phyloP scores from a whole-genome alignment of 37 sponge, comb jelly and placozoan genomes.

The Bolinopsis microptera region DNA sequence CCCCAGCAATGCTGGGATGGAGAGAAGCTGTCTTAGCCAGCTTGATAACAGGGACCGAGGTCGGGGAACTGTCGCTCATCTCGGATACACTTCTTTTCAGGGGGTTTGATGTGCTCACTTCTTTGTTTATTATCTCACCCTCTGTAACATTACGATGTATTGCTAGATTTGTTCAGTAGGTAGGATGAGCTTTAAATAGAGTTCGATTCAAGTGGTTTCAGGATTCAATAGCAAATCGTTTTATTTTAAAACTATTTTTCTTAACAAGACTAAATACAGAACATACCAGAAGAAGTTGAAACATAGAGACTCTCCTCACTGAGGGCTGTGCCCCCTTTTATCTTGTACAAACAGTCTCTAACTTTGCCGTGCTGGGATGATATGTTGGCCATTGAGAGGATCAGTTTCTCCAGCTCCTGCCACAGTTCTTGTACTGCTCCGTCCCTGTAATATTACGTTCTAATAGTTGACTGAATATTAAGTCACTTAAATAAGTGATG shows the following conservation, averaged over 20 bases:
- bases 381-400: slow-evolving; percentile 50
- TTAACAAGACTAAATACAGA: background rate
- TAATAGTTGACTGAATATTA: too few species aligned
- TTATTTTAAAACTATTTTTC: too few species aligned
- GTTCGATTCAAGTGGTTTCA: too few species aligned
- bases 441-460: background rate
- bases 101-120: background rate
- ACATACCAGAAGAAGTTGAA: background rate
- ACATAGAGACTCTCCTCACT: slow-evolving; percentile 39
- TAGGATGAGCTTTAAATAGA: too few species aligned
- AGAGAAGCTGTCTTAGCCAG: background rate
- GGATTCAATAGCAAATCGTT: background rate
- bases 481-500: too few species aligned
- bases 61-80: background rate
- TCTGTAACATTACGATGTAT: too few species aligned
- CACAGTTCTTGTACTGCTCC: slow-evolving; percentile 53
- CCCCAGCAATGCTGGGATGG: slow-evolving; percentile 40
- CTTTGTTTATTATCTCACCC: background rate
- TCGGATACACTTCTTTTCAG: slow-evolving; percentile 28
- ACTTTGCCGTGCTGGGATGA: slow-evolving; percentile 64
- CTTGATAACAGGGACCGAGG: slow-evolving; percentile 1
- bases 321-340: background rate
- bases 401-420: slow-evolving; percentile 54
- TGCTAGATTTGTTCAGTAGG: too few species aligned
- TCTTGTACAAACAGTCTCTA: slow-evolving; percentile 64